Evolutionary conservation across 2,888 invertebrate genomes (phyloP).

Genomic region (Portevinia maculata): DNA sequence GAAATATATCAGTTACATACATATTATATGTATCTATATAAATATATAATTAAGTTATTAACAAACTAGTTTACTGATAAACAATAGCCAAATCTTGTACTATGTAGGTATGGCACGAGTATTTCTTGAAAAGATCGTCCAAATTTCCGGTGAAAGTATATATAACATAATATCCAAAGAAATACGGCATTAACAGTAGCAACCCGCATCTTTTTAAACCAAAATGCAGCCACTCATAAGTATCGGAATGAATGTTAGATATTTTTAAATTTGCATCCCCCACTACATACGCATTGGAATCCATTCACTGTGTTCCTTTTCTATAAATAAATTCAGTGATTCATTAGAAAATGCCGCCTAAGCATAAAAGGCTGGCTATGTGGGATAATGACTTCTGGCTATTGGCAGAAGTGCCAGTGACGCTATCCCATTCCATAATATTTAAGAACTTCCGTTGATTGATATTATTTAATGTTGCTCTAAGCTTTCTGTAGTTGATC

Average conservation of each 20-base stretch:
- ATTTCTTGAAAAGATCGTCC: not conserved
- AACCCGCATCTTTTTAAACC: not conserved
- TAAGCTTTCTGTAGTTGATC: conserved; percentile 28
- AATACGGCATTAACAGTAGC: not conserved
- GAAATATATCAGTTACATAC: conserved; percentile 18
- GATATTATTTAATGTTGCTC: conserved; percentile 43
- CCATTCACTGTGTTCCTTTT: not conserved
- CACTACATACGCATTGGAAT: not conserved
- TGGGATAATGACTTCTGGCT: too few species aligned
- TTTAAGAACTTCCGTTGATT: conserved; percentile 56
- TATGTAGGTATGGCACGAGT: too few species aligned
- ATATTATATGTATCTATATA: too few species aligned
- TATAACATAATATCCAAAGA: not conserved
- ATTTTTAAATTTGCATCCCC: conserved; percentile 6
- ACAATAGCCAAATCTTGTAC: too few species aligned
- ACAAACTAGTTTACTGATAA: conserved; percentile 30
- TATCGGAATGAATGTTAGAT: not conserved
- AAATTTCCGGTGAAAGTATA: conserved; percentile 4
- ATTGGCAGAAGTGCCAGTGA: not conserved
- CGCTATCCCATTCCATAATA: not conserved
- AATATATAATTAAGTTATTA: conserved; percentile 39
- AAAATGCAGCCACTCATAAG: not conserved
- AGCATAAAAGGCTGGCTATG: conserved; percentile 22
- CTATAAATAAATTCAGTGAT: conserved; percentile 2
- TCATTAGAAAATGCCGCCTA: not conserved